Evolutionary conservation across 2,888 invertebrate species (phyloP).

Genomic region (Axea sp.): DNA sequence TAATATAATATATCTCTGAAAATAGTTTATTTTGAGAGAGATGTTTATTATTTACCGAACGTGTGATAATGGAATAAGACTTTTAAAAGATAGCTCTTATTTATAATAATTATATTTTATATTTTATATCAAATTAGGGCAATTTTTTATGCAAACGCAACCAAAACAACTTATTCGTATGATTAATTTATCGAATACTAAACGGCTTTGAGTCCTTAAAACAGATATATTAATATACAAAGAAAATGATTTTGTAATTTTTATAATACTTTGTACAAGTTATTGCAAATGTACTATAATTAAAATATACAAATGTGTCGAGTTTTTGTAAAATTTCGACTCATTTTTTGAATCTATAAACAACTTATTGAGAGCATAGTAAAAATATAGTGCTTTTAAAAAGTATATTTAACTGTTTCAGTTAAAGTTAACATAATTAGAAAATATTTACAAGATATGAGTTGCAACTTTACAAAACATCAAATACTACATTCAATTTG

Average conservation of each 20-base stretch:
- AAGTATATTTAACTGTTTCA: not conserved
- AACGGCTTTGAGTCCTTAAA: not conserved
- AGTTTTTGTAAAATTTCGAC: too few relatives aligned
- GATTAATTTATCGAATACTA: slow-evolving; percentile 5
- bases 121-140: slow-evolving; percentile 30
- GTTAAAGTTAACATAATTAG: not conserved
- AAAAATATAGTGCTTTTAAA: not conserved
- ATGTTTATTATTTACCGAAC: slow-evolving; percentile 41
- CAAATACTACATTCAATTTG: too few relatives aligned
- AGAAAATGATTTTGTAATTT: not conserved
- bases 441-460: not conserved
- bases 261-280: not conserved
- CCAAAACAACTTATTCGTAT: slow-evolving; percentile 18
- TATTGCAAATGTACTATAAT: too few relatives aligned
- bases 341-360: not conserved
- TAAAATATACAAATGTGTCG: too few relatives aligned
- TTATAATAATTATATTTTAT: slow-evolving; percentile 33
- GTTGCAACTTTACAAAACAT: too few relatives aligned
- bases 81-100: slow-evolving; percentile 43
- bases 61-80: slow-evolving; percentile 39
- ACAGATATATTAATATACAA: not conserved
- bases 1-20: slow-evolving; percentile 25
- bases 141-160: slow-evolving; percentile 17
- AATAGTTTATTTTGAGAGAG: slow-evolving; percentile 39
- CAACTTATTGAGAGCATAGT: not conserved